phyloP scores from a whole-genome alignment of 2,113 vertebrate species.

The Tenrec ecaudatus region DNA sequence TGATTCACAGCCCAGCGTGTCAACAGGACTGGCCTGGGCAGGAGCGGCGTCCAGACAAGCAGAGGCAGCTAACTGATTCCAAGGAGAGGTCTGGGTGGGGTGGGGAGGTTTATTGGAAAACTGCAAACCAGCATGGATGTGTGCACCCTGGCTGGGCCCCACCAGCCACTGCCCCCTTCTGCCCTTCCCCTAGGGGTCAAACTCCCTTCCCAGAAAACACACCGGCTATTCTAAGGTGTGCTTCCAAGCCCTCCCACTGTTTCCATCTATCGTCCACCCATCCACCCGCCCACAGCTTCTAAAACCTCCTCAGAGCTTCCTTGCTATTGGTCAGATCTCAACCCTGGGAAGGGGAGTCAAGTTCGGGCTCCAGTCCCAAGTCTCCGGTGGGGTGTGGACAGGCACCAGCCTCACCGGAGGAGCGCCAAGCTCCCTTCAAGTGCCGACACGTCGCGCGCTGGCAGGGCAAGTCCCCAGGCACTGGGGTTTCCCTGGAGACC shows the following conservation, averaged over 20 bases:
- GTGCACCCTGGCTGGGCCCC: accelerated
- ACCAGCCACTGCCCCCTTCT: neutral
- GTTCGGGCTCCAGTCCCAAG: too few species aligned
- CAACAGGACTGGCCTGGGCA: constrained; percentile 65
- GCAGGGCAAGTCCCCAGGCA: neutral
- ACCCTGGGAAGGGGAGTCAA: too few species aligned
- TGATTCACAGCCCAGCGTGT: constrained; percentile 30
- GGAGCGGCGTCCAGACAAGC: constrained; percentile 47
- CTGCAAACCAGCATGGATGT: neutral
- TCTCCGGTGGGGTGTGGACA: neutral
- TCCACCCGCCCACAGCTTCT: neutral
- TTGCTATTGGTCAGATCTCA: neutral
- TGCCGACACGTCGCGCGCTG: accelerated
- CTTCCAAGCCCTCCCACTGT: neutral
- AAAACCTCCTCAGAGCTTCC: neutral
- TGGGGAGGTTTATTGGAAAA: neutral
- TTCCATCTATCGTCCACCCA: too few species aligned
- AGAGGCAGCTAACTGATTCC: constrained; percentile 31
- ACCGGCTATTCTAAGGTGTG: neutral
- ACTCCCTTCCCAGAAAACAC: constrained; percentile 36
- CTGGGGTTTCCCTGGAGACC: neutral
- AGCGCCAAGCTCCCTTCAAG: neutral
- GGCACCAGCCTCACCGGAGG: neutral
- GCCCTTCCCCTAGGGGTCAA: neutral
- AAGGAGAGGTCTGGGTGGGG: neutral